Base-by-base conservation (phyloP, 2,113 vertebrate species). In the Phrynosoma blainvillii region DNA sequence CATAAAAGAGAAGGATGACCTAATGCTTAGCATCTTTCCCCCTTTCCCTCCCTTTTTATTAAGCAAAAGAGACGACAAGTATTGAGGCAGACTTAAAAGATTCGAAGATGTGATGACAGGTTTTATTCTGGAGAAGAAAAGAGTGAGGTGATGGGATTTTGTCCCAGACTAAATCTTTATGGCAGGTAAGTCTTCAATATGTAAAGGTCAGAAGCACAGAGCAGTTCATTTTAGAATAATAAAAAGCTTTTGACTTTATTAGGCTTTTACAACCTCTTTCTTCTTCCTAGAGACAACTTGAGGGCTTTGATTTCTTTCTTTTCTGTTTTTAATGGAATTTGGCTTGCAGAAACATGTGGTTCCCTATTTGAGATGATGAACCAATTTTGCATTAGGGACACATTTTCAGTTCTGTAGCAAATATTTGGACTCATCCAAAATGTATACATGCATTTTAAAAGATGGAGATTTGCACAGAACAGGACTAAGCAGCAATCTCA, bases 1-100 rank as follows among this genome's bases (percentile, higher is more conserved):
- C 90, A 86, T 86, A 87, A 93, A 91, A 82, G 62, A 92, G 79
- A 85, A 89, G 20, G 82, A 79, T 36, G 68, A 92, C 79, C 65
- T 87, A 81, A 87, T 30, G 59, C 65, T 52, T 18, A 85, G 56
- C 2, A 1, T 74, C 87, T 68, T 6, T 68, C 42, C 79, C 68
- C 40, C 62, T 2, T 16, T 8, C 40, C 81, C 25, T 86, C 52
- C 73, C 62, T 70, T 90, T 89, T 93, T 82, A 89, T 68, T 78
- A 47, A 88, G 80, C 56, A 70, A 81, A 2, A 4, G 23, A 95
- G 81, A 90, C 82, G 92, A 82, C 14, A 0, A 0, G 88, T 85
- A 89, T 95, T 95, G 93, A 94, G 87, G 40, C 10, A 0, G 75
- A 94, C 94, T 94, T 95, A 94, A 94, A 92, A 96, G 92, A 89